Conservation (phyloP, 2,797 vertebrate genomes). For the Graptemys geographica region DNA sequence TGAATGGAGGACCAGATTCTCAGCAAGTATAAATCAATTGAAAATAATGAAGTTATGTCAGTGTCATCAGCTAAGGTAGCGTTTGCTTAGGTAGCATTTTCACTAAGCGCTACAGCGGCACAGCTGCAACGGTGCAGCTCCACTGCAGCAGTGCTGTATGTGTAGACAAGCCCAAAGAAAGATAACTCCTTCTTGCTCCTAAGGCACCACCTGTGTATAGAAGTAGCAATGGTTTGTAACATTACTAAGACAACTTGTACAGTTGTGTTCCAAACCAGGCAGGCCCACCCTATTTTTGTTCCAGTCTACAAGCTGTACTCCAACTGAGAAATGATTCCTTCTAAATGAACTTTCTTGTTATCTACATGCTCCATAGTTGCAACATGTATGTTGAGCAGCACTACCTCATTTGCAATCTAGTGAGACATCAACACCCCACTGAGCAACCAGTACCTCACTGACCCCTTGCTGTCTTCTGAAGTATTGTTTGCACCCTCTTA, state of each 20-base stretch:
- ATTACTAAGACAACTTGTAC: not conserved
- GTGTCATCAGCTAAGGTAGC: not conserved
- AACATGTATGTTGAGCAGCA: not conserved
- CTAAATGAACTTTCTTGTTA: not conserved
- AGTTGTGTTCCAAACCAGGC: not conserved
- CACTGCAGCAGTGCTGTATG: not conserved
- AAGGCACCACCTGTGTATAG: not conserved
- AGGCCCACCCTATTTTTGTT: not conserved
- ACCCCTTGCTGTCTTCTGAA: not conserved
- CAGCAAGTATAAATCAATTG: not conserved
- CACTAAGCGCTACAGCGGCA: no score
- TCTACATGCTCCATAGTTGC: not conserved
- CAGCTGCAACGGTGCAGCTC: not conserved
- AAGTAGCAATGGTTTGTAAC: not conserved
- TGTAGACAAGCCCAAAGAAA: not conserved
- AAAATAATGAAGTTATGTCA: not conserved
- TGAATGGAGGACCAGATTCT: not conserved
- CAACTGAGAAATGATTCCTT: not conserved
- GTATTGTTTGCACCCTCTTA: not conserved
- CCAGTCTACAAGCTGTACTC: not conserved
- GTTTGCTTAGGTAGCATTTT: no score
- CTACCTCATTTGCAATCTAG: not conserved
- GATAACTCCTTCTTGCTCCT: not conserved
- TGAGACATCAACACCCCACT: no score
- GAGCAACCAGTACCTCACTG: no score